Base-by-base conservation (phyloP, 2,888 invertebrate species). In the Cheilosia urbana region DNA sequence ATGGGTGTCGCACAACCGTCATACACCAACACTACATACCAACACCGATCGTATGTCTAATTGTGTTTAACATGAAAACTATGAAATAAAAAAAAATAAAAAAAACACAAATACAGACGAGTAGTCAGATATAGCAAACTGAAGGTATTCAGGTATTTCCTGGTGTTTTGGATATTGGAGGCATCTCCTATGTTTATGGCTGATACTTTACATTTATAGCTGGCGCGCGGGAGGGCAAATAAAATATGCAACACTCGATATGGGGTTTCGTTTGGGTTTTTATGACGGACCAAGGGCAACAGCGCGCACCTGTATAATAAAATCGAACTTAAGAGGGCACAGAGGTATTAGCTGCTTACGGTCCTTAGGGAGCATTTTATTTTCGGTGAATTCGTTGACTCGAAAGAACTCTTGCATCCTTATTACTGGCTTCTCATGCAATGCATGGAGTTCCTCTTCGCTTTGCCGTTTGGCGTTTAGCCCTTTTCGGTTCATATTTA, bases 241-340 rank as follows among this genome's bases (percentile, higher is more conserved):
- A 69, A 84, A 84, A 84, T 84, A 84, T 84, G 84, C 79, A 84
- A 79, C 84, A 75, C 65, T 75, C 79, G 60, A 71, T 69, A 79
- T 79, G 60, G 84, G 75, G 79, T 75, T 75, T 34, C 53, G 79
- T 58, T 75, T 34, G 47, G 47, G 65, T 69, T 79, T 79, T 79
- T 84, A 76, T 84, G 81, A 69, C 62, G 42, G 63, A 63, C 63
- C 71, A 58, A 30, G 34, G 58, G 37, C 11, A 63, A 30, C 49
- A 65, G 37, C 37, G 34, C 34, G 75, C 69, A 84, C 79, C 79
- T 84, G 84, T 69, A 79, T 79, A 84, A 84, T 84, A 84, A 84
- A 84, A 84, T 84, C 84, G 84, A 84, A 84, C 79, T 84, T 84
- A 84, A 79, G 84, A 79, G 75, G 65, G 71, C 84, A 55, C n/a